A percentile compares a stretch with the other conserved stretches of the same genome.
Evolutionary conservation across 2,113 vertebrate genomes (phyloP).

Genomic region (Nibea coibor): DNA sequence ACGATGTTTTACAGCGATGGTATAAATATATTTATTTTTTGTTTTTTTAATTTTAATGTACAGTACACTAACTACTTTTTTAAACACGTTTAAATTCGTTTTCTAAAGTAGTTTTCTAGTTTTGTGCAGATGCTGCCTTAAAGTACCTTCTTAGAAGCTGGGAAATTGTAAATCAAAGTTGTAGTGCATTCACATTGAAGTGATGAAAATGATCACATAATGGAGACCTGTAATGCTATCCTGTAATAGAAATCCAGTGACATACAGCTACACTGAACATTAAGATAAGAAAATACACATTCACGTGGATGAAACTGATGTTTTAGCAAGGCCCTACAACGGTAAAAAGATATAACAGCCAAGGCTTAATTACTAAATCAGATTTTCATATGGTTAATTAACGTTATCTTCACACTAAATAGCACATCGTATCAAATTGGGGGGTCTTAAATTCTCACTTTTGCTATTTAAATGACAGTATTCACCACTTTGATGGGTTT

Average conservation of each 20-base stretch:
- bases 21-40: neutral
- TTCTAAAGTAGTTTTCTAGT: neutral
- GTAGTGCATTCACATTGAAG: neutral
- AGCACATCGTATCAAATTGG: conserved; percentile 1
- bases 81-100: neutral
- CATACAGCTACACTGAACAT: neutral
- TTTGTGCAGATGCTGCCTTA: conserved; percentile 14
- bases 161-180: conserved; percentile 15
- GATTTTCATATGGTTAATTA: conserved; percentile 11
- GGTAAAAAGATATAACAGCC: neutral
- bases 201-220: conserved; percentile 4
- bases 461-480: conserved; percentile 30
- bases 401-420: conserved; percentile 11
- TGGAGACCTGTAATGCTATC: neutral
- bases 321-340: neutral
- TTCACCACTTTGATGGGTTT: conserved; percentile 25
- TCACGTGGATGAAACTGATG: neutral
- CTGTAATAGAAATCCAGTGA: conserved; percentile 10
- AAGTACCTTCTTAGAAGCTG: neutral
- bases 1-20: neutral
- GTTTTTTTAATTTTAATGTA: neutral
- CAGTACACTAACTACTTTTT: neutral
- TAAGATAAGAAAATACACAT: conserved; percentile 23
- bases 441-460: conserved; percentile 32
- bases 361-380: neutral